phyloP scores from a whole-genome alignment of 2,797 vertebrate genomes.

The Taeniopygia guttata region DNA sequence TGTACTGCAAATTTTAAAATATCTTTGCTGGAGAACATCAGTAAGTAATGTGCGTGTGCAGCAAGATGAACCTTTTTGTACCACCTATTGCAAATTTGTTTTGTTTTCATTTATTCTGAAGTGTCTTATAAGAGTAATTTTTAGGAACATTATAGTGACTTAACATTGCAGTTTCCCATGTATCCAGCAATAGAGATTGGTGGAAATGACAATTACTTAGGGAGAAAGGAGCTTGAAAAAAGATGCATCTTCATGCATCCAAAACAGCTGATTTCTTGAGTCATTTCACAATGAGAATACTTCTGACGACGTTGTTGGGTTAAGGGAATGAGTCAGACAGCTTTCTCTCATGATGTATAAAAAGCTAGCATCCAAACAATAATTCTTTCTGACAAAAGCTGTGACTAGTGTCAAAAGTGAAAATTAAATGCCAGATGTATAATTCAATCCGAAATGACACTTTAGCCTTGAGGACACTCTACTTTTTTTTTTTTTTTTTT shows the following conservation, averaged over 20 bases:
- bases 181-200: background rate
- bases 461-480: background rate
- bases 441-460: slow-evolving; percentile 23
- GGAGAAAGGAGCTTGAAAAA: background rate
- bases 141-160: background rate
- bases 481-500: background rate
- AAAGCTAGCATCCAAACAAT: slow-evolving; percentile 26
- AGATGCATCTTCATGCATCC: background rate
- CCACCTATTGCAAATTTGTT: background rate
- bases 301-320: background rate
- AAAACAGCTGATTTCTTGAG: slow-evolving; percentile 21
- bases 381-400: slow-evolving; percentile 49
- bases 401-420: slow-evolving; percentile 43
- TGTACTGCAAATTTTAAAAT: background rate
- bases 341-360: background rate
- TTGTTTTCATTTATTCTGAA: background rate
- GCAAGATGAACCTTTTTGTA: background rate
- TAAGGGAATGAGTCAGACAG: slow-evolving; percentile 4
- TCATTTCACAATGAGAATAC: background rate
- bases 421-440: slow-evolving; percentile 57
- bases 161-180: background rate
- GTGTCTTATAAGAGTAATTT: background rate
- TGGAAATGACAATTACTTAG: background rate
- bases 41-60: background rate
- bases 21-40: background rate